Base-by-base conservation (phyloP, 2,888 invertebrate species). In the Euproctis similis region DNA sequence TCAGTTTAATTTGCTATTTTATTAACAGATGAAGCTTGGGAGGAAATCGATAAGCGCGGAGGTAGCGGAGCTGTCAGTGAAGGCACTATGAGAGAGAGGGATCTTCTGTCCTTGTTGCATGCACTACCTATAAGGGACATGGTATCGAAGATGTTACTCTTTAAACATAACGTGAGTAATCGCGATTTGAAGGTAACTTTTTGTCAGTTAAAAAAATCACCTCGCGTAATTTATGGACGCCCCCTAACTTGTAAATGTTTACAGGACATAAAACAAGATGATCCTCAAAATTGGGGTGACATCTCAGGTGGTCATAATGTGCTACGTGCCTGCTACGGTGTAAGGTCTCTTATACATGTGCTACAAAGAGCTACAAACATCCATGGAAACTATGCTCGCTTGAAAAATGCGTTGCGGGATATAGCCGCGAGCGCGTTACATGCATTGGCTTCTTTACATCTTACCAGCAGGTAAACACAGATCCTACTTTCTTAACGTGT, bases 61-160 rank as follows among this genome's bases (percentile, higher is more conserved):
- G 60, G 48, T 8, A 62, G 63, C 6, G 69, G 76, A 3, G 77
- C 71, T 0, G 81, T 80, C 12, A 59, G 65, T 22, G 67, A 72
- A 24, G 78, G 77, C 7, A 50, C 60, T 8, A 36, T 81, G 23
- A 59, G 82, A 1, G 82, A 81, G 57, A 50, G 67, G 0, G 82
- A 82, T 39, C 47, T 81, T 4, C 41, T 77, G 19, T 61, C 69
- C 2, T 25, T 82, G 28, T 37, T 80, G 10, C 31, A 33, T 1
- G 63, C 64, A 0, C 45, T 80, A 33, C 80, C 81, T 0, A 42
- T 73, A 8, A 37, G 59, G 3, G 58, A 65, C 8, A 40, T 81
- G n/a, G 38, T 75, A 2, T 71, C 74, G 0, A 53, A 61, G 10
- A 44, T 74, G 0, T 42, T 68, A 27, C 48, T 70, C n/a, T 61